phyloP scores from a whole-genome alignment of 2,113 vertebrate species.

The Brachyistius frenatus region DNA sequence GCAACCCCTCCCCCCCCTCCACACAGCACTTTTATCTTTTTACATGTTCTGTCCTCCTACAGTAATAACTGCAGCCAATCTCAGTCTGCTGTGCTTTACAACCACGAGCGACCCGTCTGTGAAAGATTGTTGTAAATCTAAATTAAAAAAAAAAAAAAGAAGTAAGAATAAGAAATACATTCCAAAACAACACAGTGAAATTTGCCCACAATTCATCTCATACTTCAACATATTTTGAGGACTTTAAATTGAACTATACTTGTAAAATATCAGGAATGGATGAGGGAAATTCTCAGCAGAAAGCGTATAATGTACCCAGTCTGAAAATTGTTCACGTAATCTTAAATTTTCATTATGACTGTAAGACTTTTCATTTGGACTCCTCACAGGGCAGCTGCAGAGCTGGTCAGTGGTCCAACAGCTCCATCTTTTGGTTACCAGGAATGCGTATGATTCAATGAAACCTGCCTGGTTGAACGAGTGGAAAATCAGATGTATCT shows the following conservation, averaged over 20 bases:
- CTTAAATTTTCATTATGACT: background rate
- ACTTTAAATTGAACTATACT: background rate
- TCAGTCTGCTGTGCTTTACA: constrained; percentile 12
- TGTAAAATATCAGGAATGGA: background rate
- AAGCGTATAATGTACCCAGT: background rate
- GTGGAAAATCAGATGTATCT: too few relatives aligned
- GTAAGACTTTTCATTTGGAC: background rate
- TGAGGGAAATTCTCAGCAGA: background rate
- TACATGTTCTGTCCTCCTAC: background rate
- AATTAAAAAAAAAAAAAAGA: too few relatives aligned
- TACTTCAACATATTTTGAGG: background rate
- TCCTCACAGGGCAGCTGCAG: background rate
- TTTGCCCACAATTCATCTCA: background rate
- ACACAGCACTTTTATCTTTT: constrained; percentile 4
- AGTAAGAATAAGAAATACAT: background rate
- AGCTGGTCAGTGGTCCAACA: constrained; percentile 33
- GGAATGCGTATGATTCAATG: background rate
- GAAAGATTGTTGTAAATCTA: background rate
- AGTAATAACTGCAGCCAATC: background rate
- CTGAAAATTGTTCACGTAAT: background rate
- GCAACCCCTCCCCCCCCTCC: background rate
- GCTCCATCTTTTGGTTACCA: constrained; percentile 62
- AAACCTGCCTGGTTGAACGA: background rate
- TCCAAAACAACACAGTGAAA: background rate
- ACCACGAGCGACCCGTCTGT: constrained; percentile 14